A percentile compares a stretch with the other conserved stretches of the same genome.
Evolutionary conservation across 2,113 vertebrate species (phyloP).

Genomic region (Macquaria australasica): DNA sequence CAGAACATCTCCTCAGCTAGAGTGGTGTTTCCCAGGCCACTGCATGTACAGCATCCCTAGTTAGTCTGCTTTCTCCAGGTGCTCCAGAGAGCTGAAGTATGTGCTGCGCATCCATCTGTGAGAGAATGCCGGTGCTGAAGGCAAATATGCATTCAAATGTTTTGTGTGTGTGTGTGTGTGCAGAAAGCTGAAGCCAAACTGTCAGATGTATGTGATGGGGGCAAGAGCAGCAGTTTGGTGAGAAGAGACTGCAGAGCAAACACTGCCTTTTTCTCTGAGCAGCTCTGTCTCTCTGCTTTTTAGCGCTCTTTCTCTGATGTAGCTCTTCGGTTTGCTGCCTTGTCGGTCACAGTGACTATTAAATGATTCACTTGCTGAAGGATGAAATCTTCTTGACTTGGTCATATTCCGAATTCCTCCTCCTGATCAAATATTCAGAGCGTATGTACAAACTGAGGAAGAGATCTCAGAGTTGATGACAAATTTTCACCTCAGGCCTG

Average conservation of each 20-base stretch:
- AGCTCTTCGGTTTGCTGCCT: neutral
- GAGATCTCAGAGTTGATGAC: neutral
- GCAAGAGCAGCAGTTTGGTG: constrained; percentile 77
- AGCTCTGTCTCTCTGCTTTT: constrained; percentile 36
- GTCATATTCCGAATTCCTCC: neutral
- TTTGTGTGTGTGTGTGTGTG: constrained; percentile 40
- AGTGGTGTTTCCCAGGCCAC: neutral
- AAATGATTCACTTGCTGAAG: neutral
- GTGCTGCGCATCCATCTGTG: constrained; percentile 20
- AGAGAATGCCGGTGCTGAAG: constrained; percentile 26
- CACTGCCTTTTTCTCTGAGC: constrained; percentile 38
- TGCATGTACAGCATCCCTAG: constrained; percentile 14
- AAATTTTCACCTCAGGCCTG: neutral
- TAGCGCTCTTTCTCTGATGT: neutral
- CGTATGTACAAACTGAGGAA: neutral
- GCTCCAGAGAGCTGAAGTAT: neutral
- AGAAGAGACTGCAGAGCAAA: constrained; percentile 77
- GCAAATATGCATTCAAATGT: constrained; percentile 54
- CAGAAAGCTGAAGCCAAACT: constrained; percentile 72
- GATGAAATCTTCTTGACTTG: neutral
- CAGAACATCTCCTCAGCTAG: neutral
- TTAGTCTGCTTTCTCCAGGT: neutral
- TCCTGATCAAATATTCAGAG: constrained; percentile 3
- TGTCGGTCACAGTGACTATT: neutral
- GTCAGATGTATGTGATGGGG: constrained; percentile 60